These are phyloP conservation scores for Mionectes macconnelli DNA, from an alignment of 2,113 vertebrate genomes.

Conservation along the genomic window DNA sequence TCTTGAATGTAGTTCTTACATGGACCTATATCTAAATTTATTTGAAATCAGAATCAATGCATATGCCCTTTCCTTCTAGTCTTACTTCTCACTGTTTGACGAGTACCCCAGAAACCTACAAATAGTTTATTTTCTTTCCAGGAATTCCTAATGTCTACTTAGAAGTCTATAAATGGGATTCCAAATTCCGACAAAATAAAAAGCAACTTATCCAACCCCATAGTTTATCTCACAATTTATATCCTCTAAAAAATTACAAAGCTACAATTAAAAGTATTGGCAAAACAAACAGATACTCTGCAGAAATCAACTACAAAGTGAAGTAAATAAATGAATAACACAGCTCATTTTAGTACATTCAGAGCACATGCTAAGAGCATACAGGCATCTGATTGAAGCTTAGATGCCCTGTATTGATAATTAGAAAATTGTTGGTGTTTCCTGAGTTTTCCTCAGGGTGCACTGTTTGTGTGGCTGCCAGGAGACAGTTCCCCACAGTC, in stretches of 20 bases:
- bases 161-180: background rate
- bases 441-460: background rate
- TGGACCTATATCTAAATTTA: background rate
- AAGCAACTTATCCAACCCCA: background rate
- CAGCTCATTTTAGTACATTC: background rate
- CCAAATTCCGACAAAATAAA: background rate
- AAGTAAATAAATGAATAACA: background rate
- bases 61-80: background rate
- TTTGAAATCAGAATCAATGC: background rate
- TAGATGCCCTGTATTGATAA: background rate
- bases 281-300: background rate
- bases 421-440: background rate
- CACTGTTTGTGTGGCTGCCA: background rate
- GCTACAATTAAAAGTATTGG: background rate
- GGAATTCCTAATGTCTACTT: background rate
- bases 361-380: background rate
- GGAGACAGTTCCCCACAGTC: background rate
- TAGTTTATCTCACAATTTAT: background rate
- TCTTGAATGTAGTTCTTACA: background rate
- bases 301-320: background rate
- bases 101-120: background rate
- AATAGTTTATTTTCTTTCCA: background rate
- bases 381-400: background rate
- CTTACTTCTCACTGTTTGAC: background rate
- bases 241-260: background rate